phyloP scores from a whole-genome alignment of 2,888 invertebrate genomes.

The Diachrysia chrysitis region DNA sequence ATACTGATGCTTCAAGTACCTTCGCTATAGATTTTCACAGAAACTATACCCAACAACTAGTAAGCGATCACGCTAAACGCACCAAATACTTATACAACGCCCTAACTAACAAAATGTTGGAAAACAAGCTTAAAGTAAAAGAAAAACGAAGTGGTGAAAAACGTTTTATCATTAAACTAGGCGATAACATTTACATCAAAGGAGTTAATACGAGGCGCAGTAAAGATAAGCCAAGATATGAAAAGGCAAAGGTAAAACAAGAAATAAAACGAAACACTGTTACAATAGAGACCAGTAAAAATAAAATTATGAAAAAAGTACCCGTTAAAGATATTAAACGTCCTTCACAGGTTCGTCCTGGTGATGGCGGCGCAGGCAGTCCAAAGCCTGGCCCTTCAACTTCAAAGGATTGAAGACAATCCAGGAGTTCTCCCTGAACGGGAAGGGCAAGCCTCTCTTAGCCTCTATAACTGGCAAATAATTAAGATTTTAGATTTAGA shows the following conservation, averaged over 20 bases:
- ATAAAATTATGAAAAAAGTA: too few relatives aligned
- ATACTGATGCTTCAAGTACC: conserved; percentile 42
- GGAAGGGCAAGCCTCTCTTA: conserved; percentile 22
- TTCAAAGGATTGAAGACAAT: conserved; percentile 49
- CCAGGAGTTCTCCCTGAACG: conserved; percentile 48
- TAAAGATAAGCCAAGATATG: too few relatives aligned
- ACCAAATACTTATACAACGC: conserved; percentile 42
- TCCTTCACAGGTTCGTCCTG: conserved; percentile 25
- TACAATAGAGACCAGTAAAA: too few relatives aligned
- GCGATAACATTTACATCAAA: conserved; percentile 13
- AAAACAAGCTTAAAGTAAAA: conserved; percentile 25
- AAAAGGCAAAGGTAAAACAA: too few relatives aligned
- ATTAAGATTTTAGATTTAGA: conserved; percentile 29
- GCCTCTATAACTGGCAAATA: too few relatives aligned
- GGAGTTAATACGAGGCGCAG: too few relatives aligned
- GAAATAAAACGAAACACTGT: too few relatives aligned
- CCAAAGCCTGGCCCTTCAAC: conserved; percentile 47
- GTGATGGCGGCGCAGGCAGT: conserved; percentile 17
- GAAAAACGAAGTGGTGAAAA: conserved; percentile 31
- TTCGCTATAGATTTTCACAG: conserved; percentile 52
- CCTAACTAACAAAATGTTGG: conserved; percentile 27
- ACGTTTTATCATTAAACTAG: conserved; percentile 21
- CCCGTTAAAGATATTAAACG: too few relatives aligned
- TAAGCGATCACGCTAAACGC: conserved; percentile 53
- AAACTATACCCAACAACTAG: background rate